phyloP scores from a whole-genome alignment of 2,113 vertebrate genomes.

The Gnathochromis pfefferi region DNA sequence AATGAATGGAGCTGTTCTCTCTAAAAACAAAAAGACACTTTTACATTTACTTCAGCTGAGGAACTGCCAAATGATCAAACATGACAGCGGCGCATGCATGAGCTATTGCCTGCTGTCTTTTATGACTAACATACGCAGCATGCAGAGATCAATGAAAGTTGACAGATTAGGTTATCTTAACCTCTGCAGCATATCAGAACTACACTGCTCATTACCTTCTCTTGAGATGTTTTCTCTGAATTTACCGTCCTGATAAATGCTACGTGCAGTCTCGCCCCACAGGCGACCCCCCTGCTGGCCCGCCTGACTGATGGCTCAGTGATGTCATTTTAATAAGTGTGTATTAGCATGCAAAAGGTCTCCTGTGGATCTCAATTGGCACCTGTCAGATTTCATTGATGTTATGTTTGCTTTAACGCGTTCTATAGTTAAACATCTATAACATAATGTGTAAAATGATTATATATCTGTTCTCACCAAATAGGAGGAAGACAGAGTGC shows the following conservation, averaged over 20 bases:
- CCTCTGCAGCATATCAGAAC: conserved; percentile 30
- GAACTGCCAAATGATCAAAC: conserved; percentile 46
- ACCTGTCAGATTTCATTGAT: conserved; percentile 26
- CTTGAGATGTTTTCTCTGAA: conserved; percentile 33
- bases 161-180: conserved; percentile 57
- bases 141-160: conserved; percentile 39
- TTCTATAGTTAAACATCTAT: not conserved
- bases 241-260: conserved; percentile 8
- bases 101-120: conserved; percentile 28
- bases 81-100: conserved; percentile 27
- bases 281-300: not conserved
- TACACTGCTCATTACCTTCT: conserved; percentile 34
- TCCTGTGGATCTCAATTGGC: conserved; percentile 25
- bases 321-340: conserved; percentile 31
- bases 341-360: conserved; percentile 26
- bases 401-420: not conserved
- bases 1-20: conserved; percentile 4
- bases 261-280: not conserved
- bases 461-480: not conserved
- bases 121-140: conserved; percentile 43
- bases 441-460: conserved; percentile 2
- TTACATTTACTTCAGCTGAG: conserved; percentile 5
- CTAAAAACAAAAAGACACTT: not conserved
- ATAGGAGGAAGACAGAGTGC: not conserved
- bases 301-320: conserved; percentile 4